These are phyloP conservation scores for Tetraneura akinire DNA, from an alignment of 1,140 invertebrate genomes.

Conservation along the genomic window DNA sequence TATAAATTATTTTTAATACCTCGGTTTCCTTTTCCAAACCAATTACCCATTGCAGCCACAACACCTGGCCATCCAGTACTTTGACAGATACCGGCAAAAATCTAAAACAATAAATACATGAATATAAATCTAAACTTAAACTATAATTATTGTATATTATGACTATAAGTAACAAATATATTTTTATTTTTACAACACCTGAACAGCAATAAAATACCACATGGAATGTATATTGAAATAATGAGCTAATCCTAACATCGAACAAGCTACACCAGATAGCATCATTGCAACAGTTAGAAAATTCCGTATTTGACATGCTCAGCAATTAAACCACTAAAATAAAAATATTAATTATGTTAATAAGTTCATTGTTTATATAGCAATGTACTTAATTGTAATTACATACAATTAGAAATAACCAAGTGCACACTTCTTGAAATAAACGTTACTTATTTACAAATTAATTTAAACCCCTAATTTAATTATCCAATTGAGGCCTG, in stretches of 20 bases:
- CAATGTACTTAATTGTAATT: too few relatives aligned
- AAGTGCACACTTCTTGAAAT: too few relatives aligned
- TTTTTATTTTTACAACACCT: constrained; percentile 74
- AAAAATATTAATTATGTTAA: too few relatives aligned
- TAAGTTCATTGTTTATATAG: too few relatives aligned
- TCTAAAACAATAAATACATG: constrained; percentile 60
- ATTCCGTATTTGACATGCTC: constrained; percentile 89
- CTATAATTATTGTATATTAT: too few relatives aligned
- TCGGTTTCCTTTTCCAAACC: constrained; percentile 89
- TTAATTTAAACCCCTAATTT: too few relatives aligned
- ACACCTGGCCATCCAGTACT: constrained; percentile 93
- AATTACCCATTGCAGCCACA: constrained; percentile 89
- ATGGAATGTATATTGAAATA: constrained; percentile 81
- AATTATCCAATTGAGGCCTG: too few relatives aligned
- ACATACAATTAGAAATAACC: too few relatives aligned
- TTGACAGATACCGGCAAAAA: constrained; percentile 80
- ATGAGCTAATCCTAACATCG: constrained; percentile 86
- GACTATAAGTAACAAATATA: too few relatives aligned
- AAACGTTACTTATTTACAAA: too few relatives aligned
- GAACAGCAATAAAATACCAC: constrained; percentile 82
- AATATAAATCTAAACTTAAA: too few relatives aligned
- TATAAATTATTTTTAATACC: constrained; percentile 58
- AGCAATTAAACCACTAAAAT: constrained; percentile 79
- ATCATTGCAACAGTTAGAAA: constrained; percentile 91
- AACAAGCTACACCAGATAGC: constrained; percentile 81